A percentile compares a stretch with the other conserved stretches of the same genome.
Evolutionary conservation across 2,797 vertebrate genomes (phyloP).

Genomic region (Xenops minutus): DNA sequence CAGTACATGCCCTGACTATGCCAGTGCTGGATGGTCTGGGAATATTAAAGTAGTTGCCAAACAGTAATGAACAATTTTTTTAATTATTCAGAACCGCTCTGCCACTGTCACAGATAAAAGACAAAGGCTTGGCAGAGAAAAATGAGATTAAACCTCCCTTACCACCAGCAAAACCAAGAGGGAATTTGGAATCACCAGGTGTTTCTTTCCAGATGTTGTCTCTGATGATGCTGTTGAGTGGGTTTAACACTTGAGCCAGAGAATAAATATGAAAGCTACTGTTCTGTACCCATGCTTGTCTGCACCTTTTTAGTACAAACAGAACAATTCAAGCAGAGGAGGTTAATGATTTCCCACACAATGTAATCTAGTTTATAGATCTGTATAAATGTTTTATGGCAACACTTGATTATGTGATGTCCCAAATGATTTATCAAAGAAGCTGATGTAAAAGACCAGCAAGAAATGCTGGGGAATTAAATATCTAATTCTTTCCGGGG

Average conservation of each 20-base stretch:
- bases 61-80: constrained; percentile 40
- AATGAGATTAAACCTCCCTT: background rate
- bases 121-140: background rate
- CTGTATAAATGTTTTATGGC: constrained; percentile 67
- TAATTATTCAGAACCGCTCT: constrained; percentile 41
- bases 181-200: background rate
- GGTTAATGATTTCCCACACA: constrained; percentile 61
- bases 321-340: constrained; percentile 23
- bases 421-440: constrained; percentile 75
- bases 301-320: constrained; percentile 37
- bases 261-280: background rate
- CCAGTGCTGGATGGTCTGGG: background rate
- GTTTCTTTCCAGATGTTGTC: constrained; percentile 8
- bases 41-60: constrained; percentile 28
- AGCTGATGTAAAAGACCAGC: constrained; percentile 73
- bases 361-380: constrained; percentile 68
- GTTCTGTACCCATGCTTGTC: background rate
- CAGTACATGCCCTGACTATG: background rate
- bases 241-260: background rate
- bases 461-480: constrained; percentile 66
- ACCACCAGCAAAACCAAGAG: background rate
- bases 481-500: constrained; percentile 34
- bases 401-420: constrained; percentile 57
- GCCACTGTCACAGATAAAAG: constrained; percentile 29
- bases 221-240: background rate